Percentiles rank a stretch among this genome's conserved stretches.
Evolutionary conservation across 1,140 invertebrate species (phyloP).

Genomic region (Caenorhabditis remanei): DNA sequence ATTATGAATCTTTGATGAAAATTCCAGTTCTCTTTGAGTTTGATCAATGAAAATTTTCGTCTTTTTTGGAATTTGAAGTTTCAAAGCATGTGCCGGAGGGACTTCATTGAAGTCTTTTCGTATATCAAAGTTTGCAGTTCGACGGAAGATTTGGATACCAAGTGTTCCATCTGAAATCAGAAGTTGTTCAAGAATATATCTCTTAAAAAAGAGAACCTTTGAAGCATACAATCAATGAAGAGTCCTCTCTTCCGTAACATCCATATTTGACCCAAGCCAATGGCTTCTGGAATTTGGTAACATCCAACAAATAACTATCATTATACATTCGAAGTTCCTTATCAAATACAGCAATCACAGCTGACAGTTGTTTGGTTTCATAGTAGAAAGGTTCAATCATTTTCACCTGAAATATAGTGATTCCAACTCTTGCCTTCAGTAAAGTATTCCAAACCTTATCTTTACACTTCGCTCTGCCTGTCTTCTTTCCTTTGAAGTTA

Average conservation of each 20-base stretch:
- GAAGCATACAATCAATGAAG: constrained; percentile 42
- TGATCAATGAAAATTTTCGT: constrained; percentile 38
- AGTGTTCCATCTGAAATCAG: constrained; percentile 15
- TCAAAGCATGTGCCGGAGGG: constrained; percentile 4
- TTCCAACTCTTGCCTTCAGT: neutral
- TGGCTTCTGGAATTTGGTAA: constrained; percentile 14
- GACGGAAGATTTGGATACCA: constrained; percentile 17
- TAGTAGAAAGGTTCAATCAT: constrained; percentile 59
- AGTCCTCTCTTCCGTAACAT: constrained; percentile 59
- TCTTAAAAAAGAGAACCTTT: constrained; percentile 9
- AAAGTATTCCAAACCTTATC: neutral
- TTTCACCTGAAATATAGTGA: neutral
- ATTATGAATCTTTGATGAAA: neutral
- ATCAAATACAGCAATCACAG: constrained; percentile 53
- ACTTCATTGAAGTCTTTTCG: constrained; percentile 2
- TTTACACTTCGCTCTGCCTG: constrained; percentile 30
- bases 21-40: neutral
- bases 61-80: constrained; percentile 42
- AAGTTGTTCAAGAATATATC: neutral
- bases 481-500: constrained; percentile 40
- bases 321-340: constrained; percentile 58
- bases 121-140: constrained; percentile 2
- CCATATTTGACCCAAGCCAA: constrained; percentile 62
- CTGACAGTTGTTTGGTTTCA: constrained; percentile 29
- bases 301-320: constrained; percentile 51